Evolutionary conservation across 2,888 invertebrate genomes (phyloP).

Genomic region (Tholera decimalis): DNA sequence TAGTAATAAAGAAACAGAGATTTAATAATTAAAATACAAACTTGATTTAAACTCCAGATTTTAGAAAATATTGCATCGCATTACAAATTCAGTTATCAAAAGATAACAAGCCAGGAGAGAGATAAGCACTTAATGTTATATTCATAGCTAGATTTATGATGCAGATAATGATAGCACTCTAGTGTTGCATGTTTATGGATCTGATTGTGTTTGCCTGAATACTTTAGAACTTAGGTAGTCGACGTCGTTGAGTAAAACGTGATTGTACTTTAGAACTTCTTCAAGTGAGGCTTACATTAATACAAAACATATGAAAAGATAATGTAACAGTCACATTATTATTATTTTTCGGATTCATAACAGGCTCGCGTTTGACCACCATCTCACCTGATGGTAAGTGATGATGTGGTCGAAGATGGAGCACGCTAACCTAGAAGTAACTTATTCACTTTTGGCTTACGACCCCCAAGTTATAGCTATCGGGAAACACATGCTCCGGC

Average conservation of each 20-base stretch:
- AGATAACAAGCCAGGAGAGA: constrained; percentile 20
- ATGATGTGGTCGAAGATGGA: no score
- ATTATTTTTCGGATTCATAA: no score
- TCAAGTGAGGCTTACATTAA: no score
- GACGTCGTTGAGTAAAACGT: constrained; percentile 20
- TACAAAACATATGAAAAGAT: no score
- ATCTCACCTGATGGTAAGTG: no score
- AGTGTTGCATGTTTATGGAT: constrained; percentile 48
- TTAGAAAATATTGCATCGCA: constrained; percentile 11
- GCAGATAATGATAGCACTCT: constrained; percentile 21
- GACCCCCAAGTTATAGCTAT: no score
- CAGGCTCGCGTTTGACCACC: no score
- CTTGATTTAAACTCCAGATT: background rate
- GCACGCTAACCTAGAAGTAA: no score
- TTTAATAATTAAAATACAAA: constrained; percentile 30
- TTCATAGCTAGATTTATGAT: constrained; percentile 52
- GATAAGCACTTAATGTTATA: constrained; percentile 46
- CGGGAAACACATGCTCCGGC: no score
- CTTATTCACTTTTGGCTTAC: no score
- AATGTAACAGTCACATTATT: no score
- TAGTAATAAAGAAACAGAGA: no score
- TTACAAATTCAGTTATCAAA: constrained; percentile 44
- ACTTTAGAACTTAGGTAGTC: constrained; percentile 3
- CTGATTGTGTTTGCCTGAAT: constrained; percentile 40
- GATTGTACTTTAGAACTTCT: constrained; percentile 4